Conservation (phyloP, 2,113 vertebrate species). For the Cyanocitta stelleri region DNA sequence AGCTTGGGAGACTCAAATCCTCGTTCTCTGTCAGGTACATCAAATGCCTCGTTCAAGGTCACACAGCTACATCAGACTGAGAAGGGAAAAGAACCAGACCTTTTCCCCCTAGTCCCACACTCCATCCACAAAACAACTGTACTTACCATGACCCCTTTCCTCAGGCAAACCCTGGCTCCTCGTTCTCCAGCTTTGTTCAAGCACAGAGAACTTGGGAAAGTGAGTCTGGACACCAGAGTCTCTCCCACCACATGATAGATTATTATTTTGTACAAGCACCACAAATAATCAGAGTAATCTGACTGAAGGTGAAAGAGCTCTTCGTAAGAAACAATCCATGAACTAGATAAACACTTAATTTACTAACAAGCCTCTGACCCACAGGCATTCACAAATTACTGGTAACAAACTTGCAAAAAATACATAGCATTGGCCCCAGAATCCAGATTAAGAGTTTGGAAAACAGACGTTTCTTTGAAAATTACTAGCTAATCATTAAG, state of each 20-base stretch:
- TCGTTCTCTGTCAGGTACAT: neutral
- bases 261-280: slow-evolving; percentile 39
- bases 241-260: neutral
- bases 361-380: slow-evolving; percentile 51
- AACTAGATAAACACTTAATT: slow-evolving; percentile 32
- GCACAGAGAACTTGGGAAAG: neutral
- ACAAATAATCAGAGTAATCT: slow-evolving; percentile 42
- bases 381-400: slow-evolving; percentile 60
- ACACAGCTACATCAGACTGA: neutral
- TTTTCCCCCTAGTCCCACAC: accelerated
- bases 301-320: slow-evolving; percentile 42
- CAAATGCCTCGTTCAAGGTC: neutral
- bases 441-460: slow-evolving; percentile 15
- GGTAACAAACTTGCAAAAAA: slow-evolving; percentile 39
- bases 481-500: slow-evolving; percentile 23
- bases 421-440: slow-evolving; percentile 31
- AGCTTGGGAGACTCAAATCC: neutral
- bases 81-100: neutral
- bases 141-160: neutral
- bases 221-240: neutral
- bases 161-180: neutral
- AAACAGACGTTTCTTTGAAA: slow-evolving; percentile 43
- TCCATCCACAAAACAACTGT: neutral
- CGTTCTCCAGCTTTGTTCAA: neutral
- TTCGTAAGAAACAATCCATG: neutral